Conservation (phyloP, 2,113 vertebrate species). For the Recurvirostra avosetta region DNA sequence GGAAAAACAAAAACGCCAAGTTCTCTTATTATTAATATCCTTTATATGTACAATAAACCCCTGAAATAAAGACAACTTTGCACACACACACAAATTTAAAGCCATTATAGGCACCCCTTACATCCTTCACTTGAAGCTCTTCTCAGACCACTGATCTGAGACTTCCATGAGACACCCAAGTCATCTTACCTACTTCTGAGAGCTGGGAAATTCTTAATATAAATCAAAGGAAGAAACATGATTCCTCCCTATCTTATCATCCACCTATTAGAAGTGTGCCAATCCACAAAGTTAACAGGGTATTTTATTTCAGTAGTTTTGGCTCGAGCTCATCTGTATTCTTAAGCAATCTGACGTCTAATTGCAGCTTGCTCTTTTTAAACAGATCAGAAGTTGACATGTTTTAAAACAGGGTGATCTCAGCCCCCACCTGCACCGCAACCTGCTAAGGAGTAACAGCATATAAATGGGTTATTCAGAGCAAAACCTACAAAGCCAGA, state of each 20-base stretch:
- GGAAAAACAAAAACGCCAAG: not conserved
- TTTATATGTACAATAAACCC: not conserved
- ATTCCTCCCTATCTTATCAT: not conserved
- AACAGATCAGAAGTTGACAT: not conserved
- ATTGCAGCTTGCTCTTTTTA: conserved; percentile 10
- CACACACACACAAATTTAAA: not conserved
- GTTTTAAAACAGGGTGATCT: conserved; percentile 31
- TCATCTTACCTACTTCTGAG: not conserved
- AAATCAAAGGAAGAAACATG: not conserved
- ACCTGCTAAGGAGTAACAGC: not conserved
- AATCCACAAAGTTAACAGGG: not conserved
- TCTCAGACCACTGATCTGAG: not conserved
- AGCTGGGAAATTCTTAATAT: not conserved
- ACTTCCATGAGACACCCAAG: not conserved
- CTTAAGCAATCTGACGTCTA: conserved; percentile 5
- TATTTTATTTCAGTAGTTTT: not conserved
- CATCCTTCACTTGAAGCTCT: not conserved
- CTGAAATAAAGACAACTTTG: not conserved
- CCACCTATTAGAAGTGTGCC: not conserved
- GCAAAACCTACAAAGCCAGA: not conserved
- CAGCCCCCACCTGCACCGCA: not conserved
- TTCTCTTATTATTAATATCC: not conserved
- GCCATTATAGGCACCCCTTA: not conserved
- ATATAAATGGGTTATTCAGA: not conserved
- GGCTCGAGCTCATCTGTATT: not conserved